Evolutionary conservation across 2,113 vertebrate genomes (phyloP), one percentile per base, ranked within the genome.

Genomic region (Aphyosemion australe): DNA sequence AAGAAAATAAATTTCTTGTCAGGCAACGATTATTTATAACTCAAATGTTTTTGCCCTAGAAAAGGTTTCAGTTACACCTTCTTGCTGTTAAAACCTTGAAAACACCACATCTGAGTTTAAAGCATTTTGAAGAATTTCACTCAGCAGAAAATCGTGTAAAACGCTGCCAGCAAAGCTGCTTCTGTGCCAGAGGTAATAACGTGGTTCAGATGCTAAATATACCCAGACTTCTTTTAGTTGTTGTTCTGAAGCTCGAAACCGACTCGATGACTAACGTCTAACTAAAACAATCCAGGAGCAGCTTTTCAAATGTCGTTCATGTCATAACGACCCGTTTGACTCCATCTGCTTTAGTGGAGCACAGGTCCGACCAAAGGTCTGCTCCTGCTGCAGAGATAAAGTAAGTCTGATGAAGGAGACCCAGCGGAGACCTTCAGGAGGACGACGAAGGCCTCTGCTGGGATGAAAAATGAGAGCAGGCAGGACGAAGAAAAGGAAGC

Each of bases 381-480:
- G 53, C 69, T 65, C 68, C 31, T 19, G 61, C 34, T 13, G 52
- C 20, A 19, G 64, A 74, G 87, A 84, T 82, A 77, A 84, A 34
- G 34, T 37, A 84, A 34, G 34, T 37, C 34, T 37, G 34, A 37
- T 8, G 7, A 1, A 37, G 9, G 5, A 21, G 13, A 3, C 60
- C 26, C 64, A 55, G 51, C 53, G 31, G 48, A 53, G 55, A 59
- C 63, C 75, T 67, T 63, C 51, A 19, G 14, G 26, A 26, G 1
- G 26, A n/a, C n/a, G n/a, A n/a, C n/a, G 15, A 1, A 0, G 2
- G 51, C 32, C 32, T 32, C 32, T 6, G 0, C 6, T 16, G 1
- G 20, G 19, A 37, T 10, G 43, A 52, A 46, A n/a, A 72, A 61
- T 52, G 10, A 45, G 21, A 68, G 42, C 34, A n/a, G 42, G 45